Evolutionary conservation across 1,140 invertebrate species (phyloP).

Genomic region (Bombus consobrinus): DNA sequence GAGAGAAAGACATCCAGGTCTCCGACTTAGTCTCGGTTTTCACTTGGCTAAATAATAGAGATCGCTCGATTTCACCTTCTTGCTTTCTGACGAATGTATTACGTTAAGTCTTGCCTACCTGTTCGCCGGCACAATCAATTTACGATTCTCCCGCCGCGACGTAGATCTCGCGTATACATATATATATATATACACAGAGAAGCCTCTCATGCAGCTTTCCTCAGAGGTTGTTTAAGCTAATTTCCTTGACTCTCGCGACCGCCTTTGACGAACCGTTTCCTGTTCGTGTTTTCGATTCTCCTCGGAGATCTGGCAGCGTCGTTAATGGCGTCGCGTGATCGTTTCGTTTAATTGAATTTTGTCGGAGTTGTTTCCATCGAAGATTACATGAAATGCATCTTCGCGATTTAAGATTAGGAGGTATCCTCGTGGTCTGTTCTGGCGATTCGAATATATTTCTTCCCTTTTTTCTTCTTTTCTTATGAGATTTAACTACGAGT

Average conservation of each 20-base stretch:
- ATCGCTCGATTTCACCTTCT: slow-evolving; percentile 50
- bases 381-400: background rate
- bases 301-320: too few relatives aligned
- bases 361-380: background rate
- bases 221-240: slow-evolving; percentile 15
- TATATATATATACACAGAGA: too few relatives aligned
- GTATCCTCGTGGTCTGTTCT: background rate
- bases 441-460: background rate
- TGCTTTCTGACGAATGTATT: slow-evolving; percentile 42
- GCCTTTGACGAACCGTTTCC: slow-evolving; percentile 20
- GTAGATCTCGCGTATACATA: background rate
- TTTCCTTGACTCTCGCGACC: slow-evolving; percentile 23
- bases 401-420: too few relatives aligned
- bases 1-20: background rate
- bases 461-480: background rate
- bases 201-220: slow-evolving; percentile 8
- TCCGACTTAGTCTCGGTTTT: slow-evolving; percentile 34
- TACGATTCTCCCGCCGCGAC: slow-evolving; percentile 19
- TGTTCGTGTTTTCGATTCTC: slow-evolving; percentile 23
- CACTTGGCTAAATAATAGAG: slow-evolving; percentile 50
- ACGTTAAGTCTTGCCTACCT: slow-evolving; percentile 36
- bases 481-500: too few relatives aligned
- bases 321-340: background rate
- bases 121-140: slow-evolving; percentile 32
- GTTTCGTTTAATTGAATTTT: slow-evolving; percentile 11